Conservation (phyloP, 2,888 invertebrate species). For the Chrysomela aeneicollis region DNA sequence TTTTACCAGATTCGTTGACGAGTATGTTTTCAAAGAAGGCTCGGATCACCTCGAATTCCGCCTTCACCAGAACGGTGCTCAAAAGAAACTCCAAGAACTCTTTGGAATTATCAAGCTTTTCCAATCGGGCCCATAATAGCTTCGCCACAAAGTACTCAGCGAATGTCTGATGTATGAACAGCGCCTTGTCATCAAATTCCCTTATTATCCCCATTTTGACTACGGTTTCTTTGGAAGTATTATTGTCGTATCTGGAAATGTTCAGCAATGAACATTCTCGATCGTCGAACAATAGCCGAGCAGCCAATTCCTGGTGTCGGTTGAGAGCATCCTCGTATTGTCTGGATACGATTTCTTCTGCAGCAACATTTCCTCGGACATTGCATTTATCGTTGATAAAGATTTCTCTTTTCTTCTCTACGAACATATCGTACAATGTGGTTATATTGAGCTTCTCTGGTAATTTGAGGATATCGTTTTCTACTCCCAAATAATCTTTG, state of each 20-base stretch:
- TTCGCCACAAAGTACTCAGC: constrained; percentile 23
- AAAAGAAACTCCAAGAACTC: background rate
- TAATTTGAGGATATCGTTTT: background rate
- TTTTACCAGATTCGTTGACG: background rate
- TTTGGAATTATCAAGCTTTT: background rate
- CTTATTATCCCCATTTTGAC: constrained; percentile 22
- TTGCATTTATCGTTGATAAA: constrained; percentile 23
- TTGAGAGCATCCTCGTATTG: constrained; percentile 14
- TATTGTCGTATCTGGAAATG: background rate
- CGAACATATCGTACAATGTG: constrained; percentile 20
- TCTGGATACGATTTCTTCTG: background rate
- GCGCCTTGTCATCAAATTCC: background rate
- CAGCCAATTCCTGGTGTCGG: constrained; percentile 6
- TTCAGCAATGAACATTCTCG: constrained; percentile 6
- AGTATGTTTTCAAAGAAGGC: background rate
- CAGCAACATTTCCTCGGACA: background rate
- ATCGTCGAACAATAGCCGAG: constrained; percentile 2
- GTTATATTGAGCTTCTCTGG: background rate
- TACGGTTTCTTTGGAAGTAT: background rate
- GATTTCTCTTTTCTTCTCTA: constrained; percentile 19
- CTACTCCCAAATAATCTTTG: constrained; percentile 14
- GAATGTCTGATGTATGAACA: constrained; percentile 23
- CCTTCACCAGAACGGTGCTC: background rate
- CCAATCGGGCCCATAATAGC: constrained; percentile 3
- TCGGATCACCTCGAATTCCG: background rate